A percentile compares a stretch with the other conserved stretches of the same genome.
Evolutionary conservation across 1,140 invertebrate species (phyloP).

Genomic region (Homalodisca vitripennis): DNA sequence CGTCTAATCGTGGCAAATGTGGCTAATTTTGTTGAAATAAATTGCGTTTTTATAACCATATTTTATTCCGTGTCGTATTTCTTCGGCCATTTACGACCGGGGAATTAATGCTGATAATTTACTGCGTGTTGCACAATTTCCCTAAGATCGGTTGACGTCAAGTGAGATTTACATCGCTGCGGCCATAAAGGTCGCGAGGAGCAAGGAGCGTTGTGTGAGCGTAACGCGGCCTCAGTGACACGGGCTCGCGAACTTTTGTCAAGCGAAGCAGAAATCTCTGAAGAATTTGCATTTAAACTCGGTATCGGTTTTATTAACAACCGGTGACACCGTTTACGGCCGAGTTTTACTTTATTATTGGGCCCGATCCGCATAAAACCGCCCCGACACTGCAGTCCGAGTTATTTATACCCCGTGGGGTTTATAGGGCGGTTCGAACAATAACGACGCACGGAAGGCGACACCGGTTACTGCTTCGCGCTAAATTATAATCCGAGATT

Average conservation of each 20-base stretch:
- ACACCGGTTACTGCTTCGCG: background rate
- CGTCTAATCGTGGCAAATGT: background rate
- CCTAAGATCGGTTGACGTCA: background rate
- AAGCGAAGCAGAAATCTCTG: background rate
- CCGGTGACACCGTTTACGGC: background rate
- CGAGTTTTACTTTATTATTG: conserved; percentile 24
- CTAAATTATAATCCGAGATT: conserved; percentile 25
- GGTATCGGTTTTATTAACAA: conserved; percentile 18
- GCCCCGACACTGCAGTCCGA: background rate
- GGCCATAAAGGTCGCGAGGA: background rate
- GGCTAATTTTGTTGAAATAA: background rate
- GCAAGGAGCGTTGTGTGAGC: background rate
- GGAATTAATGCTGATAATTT: background rate
- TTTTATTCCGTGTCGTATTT: background rate
- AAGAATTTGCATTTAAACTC: conserved; percentile 10
- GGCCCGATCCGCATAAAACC: conserved; percentile 5
- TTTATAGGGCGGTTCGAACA: background rate
- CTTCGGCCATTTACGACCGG: background rate
- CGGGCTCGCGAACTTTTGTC: too few relatives aligned
- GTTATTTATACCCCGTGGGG: conserved; percentile 1
- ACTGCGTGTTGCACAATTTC: background rate
- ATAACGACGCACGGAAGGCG: background rate
- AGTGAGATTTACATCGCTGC: background rate
- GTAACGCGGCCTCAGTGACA: too few relatives aligned
- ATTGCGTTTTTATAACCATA: background rate